phyloP scores from a whole-genome alignment of 2,888 invertebrate species.

The Gari tellinella region DNA sequence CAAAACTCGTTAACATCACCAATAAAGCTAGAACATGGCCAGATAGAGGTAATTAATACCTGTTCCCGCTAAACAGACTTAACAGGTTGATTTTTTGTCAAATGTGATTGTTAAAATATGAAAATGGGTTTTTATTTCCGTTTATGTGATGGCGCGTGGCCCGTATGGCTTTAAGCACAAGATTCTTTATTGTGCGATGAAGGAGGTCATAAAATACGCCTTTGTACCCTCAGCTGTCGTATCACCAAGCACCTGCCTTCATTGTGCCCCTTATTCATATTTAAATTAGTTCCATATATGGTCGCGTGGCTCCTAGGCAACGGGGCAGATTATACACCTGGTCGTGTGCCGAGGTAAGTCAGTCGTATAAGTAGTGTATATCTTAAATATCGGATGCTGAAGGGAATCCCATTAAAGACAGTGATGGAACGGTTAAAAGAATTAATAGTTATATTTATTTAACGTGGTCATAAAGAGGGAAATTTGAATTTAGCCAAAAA shows the following conservation, averaged over 20 bases:
- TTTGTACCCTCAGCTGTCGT: slow-evolving; percentile 61
- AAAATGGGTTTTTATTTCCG: slow-evolving; percentile 18
- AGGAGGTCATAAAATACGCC: slow-evolving; percentile 53
- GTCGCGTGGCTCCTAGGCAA: slow-evolving; percentile 68
- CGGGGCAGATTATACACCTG: slow-evolving; percentile 57
- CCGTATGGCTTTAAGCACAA: slow-evolving; percentile 3
- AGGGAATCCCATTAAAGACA: too few relatives aligned
- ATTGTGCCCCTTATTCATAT: slow-evolving; percentile 60
- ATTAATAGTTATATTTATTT: too few relatives aligned
- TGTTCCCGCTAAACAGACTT: too few relatives aligned
- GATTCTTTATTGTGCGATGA: slow-evolving; percentile 16
- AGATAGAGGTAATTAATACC: too few relatives aligned
- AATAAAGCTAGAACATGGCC: too few relatives aligned
- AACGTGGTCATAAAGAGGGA: too few relatives aligned
- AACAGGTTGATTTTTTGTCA: too few relatives aligned
- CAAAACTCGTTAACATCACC: too few relatives aligned
- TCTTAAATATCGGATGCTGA: too few relatives aligned
- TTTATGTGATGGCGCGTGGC: slow-evolving; percentile 46
- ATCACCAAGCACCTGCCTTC: slow-evolving; percentile 56
- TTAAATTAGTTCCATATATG: slow-evolving; percentile 71
- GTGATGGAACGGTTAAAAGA: too few relatives aligned
- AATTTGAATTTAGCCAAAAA: too few relatives aligned
- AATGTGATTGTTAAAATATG: slow-evolving; percentile 1
- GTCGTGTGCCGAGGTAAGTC: slow-evolving; percentile 50
- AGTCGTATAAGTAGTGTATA: too few relatives aligned